phyloP scores from a whole-genome alignment of 1,140 invertebrate genomes.

The Procambarus clarkii region DNA sequence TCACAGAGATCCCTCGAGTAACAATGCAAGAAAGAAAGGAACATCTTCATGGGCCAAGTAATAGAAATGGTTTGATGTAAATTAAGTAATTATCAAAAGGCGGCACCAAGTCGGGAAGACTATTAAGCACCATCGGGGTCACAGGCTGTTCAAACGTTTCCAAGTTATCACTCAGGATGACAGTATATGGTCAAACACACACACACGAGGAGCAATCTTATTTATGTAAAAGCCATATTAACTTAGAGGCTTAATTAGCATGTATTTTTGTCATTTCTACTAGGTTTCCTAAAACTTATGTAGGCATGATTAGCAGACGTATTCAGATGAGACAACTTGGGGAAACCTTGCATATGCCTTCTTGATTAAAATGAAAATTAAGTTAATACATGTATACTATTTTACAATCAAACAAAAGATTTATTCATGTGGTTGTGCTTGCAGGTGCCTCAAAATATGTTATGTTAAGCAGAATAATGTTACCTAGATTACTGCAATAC shows the following conservation, averaged over 20 bases:
- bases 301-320: neutral
- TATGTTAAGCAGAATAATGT: neutral
- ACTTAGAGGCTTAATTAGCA: neutral
- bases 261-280: neutral
- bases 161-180: too few relatives aligned
- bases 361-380: neutral
- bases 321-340: neutral
- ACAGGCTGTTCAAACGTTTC: too few relatives aligned
- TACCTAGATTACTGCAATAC: too few relatives aligned
- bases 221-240: neutral
- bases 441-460: neutral
- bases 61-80: too few relatives aligned
- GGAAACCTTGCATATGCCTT: neutral
- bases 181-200: too few relatives aligned
- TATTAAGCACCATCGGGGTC: too few relatives aligned
- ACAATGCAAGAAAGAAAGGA: too few relatives aligned
- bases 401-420: neutral
- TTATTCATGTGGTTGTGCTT: neutral
- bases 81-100: too few relatives aligned
- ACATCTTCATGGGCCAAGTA: too few relatives aligned
- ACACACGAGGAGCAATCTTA: too few relatives aligned
- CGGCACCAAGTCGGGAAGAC: too few relatives aligned
- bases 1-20: too few relatives aligned
- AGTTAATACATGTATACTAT: neutral
- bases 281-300: neutral